Conservation (phyloP, 2,888 invertebrate genomes). For the Leptopilina drosophilae region DNA sequence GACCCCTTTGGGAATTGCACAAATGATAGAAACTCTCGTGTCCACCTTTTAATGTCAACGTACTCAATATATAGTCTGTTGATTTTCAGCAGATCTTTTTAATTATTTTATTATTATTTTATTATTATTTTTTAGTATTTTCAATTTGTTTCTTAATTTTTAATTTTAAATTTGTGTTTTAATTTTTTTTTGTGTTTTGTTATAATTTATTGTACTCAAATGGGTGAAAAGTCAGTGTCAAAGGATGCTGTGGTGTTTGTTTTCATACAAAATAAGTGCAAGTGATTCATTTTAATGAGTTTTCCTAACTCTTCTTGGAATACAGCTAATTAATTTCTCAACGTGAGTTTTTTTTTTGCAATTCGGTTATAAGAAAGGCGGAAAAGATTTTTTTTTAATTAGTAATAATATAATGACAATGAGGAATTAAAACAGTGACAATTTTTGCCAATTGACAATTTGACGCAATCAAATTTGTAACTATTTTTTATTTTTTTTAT, state of each 20-base stretch:
- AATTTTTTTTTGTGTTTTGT: background rate
- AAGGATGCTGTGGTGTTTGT: slow-evolving; percentile 3
- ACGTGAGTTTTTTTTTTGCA: slow-evolving; percentile 32
- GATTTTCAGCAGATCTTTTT: background rate
- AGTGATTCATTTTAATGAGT: slow-evolving; percentile 14
- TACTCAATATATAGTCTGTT: slow-evolving; percentile 23
- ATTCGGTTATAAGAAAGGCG: background rate
- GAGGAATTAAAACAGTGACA: no score
- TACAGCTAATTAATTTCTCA: slow-evolving; percentile 7
- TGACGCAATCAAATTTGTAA: no score
- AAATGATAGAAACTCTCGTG: slow-evolving; percentile 35
- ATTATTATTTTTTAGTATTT: background rate
- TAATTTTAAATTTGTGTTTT: background rate
- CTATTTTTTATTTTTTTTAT: no score
- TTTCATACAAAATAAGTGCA: slow-evolving; percentile 14
- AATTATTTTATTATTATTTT: background rate
- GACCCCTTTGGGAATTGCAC: slow-evolving; percentile 21
- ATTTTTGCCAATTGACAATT: no score
- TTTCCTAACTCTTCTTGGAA: slow-evolving; percentile 9
- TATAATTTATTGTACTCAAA: slow-evolving; percentile 5
- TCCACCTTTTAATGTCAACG: slow-evolving; percentile 16
- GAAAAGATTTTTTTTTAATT: no score
- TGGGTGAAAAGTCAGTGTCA: slow-evolving; percentile 10
- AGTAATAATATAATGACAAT: no score
- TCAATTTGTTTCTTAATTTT: background rate